These are phyloP conservation scores for Watsonalla cultraria DNA, from an alignment of 2,888 invertebrate genomes.

Conservation along the genomic window DNA sequence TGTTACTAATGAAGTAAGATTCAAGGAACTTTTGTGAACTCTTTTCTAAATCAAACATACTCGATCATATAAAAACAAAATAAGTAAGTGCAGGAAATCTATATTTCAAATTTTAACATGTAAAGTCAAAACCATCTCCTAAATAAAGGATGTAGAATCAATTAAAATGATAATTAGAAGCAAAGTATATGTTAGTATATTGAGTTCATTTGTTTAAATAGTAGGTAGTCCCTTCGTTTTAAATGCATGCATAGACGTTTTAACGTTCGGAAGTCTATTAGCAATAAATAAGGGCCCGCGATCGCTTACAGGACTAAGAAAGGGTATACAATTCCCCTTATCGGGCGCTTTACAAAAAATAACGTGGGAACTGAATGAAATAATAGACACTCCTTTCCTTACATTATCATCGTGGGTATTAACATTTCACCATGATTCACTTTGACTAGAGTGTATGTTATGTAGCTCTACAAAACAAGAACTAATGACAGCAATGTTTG, in stretches of 20 bases:
- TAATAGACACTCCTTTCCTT: conserved; percentile 66
- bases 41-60: too few species aligned
- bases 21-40: too few species aligned
- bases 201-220: conserved; percentile 36
- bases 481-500: too few species aligned
- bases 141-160: neutral
- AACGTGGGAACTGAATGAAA: conserved; percentile 72
- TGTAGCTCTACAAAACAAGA: too few species aligned
- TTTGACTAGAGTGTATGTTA: conserved; percentile 27
- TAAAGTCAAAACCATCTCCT: neutral
- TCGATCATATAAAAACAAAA: too few species aligned
- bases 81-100: too few species aligned
- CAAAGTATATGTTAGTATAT: conserved; percentile 4
- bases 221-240: conserved; percentile 33
- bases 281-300: conserved; percentile 71
- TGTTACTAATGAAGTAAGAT: too few species aligned
- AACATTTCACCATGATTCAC: conserved; percentile 46
- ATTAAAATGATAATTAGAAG: neutral
- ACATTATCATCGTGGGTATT: conserved; percentile 47
- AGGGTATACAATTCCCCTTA: conserved; percentile 75
- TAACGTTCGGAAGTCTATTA: conserved; percentile 69
- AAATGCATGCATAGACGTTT: conserved; percentile 58
- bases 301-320: conserved; percentile 66
- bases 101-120: too few species aligned
- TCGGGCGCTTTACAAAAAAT: conserved; percentile 69